Percentiles rank a stretch among this genome's conserved stretches.
phyloP scores from a whole-genome alignment of 2,888 invertebrate species.

The Callosobruchus maculatus region DNA sequence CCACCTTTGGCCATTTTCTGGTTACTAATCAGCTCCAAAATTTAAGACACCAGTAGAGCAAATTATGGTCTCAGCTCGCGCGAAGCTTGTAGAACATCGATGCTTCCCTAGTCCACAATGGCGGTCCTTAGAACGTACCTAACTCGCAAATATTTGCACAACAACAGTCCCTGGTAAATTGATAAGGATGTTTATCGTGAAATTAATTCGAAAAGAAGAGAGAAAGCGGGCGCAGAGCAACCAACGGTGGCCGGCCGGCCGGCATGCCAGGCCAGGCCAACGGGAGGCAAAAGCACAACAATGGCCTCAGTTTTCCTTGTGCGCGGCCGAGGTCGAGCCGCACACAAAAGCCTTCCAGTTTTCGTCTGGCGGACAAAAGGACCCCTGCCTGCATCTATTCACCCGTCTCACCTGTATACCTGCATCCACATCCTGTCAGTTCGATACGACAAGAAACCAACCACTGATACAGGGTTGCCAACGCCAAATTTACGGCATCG shows the following conservation, averaged over 20 bases:
- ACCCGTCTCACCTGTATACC: constrained; percentile 47
- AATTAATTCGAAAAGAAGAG: neutral
- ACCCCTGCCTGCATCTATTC: constrained; percentile 40
- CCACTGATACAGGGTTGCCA: neutral
- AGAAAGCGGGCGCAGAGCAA: neutral
- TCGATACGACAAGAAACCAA: constrained; percentile 7
- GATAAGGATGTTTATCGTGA: neutral
- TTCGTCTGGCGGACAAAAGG: constrained; percentile 39
- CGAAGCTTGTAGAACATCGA: too few species aligned
- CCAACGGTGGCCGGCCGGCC: neutral
- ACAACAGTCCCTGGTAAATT: neutral
- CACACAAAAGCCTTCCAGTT: constrained; percentile 37
- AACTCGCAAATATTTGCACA: neutral
- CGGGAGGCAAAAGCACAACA: neutral
- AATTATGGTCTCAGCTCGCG: too few species aligned
- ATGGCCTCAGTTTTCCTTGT: neutral
- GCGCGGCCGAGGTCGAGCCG: neutral
- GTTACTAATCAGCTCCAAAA: too few species aligned
- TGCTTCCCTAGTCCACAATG: too few species aligned
- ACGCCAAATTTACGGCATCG: neutral
- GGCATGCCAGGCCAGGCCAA: neutral
- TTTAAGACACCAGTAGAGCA: too few species aligned
- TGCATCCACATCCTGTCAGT: constrained; percentile 45
- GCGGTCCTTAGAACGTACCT: too few species aligned
- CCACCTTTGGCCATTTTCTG: too few species aligned